These are phyloP conservation scores for Capitella teleta DNA, from an alignment of 1,140 invertebrate species.

Conservation along the genomic window DNA sequence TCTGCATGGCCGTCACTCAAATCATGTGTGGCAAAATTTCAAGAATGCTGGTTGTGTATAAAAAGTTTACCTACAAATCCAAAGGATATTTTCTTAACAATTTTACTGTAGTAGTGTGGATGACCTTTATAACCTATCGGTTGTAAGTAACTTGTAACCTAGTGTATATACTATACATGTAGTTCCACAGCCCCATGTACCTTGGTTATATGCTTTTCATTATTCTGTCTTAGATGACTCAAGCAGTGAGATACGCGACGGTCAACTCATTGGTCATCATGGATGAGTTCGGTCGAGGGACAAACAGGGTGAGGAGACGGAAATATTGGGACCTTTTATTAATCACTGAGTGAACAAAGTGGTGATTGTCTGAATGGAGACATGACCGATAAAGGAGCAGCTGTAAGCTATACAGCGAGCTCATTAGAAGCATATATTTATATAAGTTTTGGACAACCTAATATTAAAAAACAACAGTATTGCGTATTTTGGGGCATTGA, in stretches of 20 bases:
- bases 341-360: neutral
- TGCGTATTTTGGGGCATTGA: too few relatives aligned
- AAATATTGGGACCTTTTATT: neutral
- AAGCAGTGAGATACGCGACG: slow-evolving; percentile 54
- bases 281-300: slow-evolving; percentile 87
- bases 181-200: too few relatives aligned
- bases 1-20: too few relatives aligned
- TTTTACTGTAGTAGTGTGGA: neutral
- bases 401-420: too few relatives aligned
- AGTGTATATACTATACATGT: neutral
- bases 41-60: neutral
- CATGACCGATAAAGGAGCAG: too few relatives aligned
- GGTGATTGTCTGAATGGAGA: too few relatives aligned
- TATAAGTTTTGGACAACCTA: too few relatives aligned
- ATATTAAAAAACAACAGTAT: too few relatives aligned
- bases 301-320: slow-evolving; percentile 51
- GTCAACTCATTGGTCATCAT: slow-evolving; percentile 62
- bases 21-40: too few relatives aligned
- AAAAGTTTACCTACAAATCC: neutral
- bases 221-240: slow-evolving; percentile 60
- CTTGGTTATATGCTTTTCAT: too few relatives aligned
- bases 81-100: neutral
- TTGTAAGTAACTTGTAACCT: neutral
- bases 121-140: neutral
- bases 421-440: too few relatives aligned